Evolutionary conservation across 2,113 vertebrate genomes (phyloP).

Genomic region (Chauna torquata): DNA sequence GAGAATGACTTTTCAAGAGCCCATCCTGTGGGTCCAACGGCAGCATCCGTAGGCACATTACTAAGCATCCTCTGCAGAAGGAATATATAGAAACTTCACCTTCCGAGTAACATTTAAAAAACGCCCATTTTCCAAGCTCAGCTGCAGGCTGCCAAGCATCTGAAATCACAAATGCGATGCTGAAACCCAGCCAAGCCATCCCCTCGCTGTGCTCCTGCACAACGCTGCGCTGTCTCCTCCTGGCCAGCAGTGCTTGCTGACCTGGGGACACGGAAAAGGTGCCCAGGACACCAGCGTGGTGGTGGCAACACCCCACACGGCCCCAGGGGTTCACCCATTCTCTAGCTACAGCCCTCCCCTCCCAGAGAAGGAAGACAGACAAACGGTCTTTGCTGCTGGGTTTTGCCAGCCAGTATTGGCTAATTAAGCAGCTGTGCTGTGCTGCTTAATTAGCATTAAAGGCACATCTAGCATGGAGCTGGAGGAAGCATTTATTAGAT

Average conservation of each 20-base stretch:
- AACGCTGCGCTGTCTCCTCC: background rate
- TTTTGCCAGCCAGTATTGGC: background rate
- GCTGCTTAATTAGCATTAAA: background rate
- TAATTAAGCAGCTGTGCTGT: background rate
- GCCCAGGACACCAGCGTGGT: fast-evolving
- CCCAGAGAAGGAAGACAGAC: background rate
- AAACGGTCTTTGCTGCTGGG: background rate
- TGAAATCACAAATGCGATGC: background rate
- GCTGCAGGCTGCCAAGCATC: background rate
- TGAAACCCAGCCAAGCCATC: background rate
- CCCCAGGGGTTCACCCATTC: background rate
- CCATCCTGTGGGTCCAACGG: fast-evolving
- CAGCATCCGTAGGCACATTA: fast-evolving
- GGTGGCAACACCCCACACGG: background rate
- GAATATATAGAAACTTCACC: background rate
- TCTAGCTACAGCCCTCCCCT: fast-evolving
- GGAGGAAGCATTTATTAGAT: background rate
- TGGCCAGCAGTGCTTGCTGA: fast-evolving
- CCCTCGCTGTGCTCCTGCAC: fast-evolving
- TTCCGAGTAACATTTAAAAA: background rate
- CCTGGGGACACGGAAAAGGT: fast-evolving
- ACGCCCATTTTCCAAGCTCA: background rate
- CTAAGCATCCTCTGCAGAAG: background rate
- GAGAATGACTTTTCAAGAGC: background rate
- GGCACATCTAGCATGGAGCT: background rate